Base-by-base conservation (phyloP, 2,113 vertebrate genomes). In the Larimichthys polyactis region DNA sequence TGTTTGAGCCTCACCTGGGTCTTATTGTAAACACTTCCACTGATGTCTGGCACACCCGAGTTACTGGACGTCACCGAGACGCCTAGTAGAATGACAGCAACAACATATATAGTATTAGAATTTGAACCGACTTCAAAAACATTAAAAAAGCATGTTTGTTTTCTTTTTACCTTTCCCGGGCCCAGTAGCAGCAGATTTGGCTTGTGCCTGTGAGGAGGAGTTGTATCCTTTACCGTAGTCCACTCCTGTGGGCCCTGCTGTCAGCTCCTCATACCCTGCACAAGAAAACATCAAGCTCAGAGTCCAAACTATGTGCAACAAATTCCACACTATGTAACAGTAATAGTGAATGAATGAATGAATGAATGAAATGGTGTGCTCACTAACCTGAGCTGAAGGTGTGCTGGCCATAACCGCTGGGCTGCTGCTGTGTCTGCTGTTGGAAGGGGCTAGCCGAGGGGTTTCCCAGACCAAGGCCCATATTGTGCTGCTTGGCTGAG, bases 21-120 rank as follows among this genome's bases (percentile, higher is more conserved):
- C 96, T 99, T 99, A 94, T 97, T 99, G 96, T 99, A 99, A 96
- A 99, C 98, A 89, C 97, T 99, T 95, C 98, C 98, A 90, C 98
- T 99, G 95, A 99, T 99, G 93, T 99, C 98, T 20, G 98, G 98
- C 91, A 99, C 98, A 1, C 98, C 98, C 11, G 98, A 99, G 83
- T 99, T 99, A 96, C 98, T 99, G 91, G 98, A 99, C 71, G 98
- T 98, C 94, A 99, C 98, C 0, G 98, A 99, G 70, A 99, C 98
- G 60, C 97, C 98, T 98, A 85, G n/a, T 36, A 90, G 79, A 85
- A 87, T 70, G 76, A 81, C 67, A 81, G 60, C 7, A 82, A 27
- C 75, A 67, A 82, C 15, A 69, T 67, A 52, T 19, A 43, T n/a
- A 71, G 36, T 29, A 6, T 48, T 65, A 3, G 3, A 48, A 40